Evolutionary conservation across 2,113 vertebrate species (phyloP), one percentile per base, ranked within the genome.

Genomic region (Mus spicilegus): DNA sequence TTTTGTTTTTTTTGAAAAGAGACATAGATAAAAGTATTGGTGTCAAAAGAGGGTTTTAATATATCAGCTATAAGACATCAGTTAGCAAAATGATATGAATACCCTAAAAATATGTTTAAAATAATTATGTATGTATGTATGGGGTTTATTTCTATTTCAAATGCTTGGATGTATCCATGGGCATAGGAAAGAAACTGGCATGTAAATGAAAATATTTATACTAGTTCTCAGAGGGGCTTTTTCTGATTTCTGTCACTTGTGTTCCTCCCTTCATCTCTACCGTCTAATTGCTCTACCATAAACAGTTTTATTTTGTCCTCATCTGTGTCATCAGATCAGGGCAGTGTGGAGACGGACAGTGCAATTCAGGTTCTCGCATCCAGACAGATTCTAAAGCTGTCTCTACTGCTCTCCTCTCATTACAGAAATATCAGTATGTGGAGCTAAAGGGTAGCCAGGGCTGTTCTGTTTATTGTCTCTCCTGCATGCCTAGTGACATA

Each of bases 271-370:
- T 33, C 36, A 42, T 82, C 49, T 94, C 0, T 54, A 49, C 90
- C 46, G 80, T 30, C 63, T 75, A 19, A 72, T 22, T 81, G 19
- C 69, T 95, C 58, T 56, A 14, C 2, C 19, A 42, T 51, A 30
- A 70, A 75, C 6, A 22, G 39, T 70, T 86, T 72, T 80, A 67
- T 84, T 87, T 51, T 93, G 39, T 89, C 89, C 49, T 87, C 26
- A 80, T 85, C 63, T 94, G 19, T 76, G 49, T 72, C 16, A 76
- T 76, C 49, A 54, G 20, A 28, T 90, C 70, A 2, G 10, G 9
- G 28, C 4, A 22, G 16, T 54, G 14, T 16, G 39, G 39, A 19
- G 10, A 87, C 20, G 70, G 49, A 77, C 61, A 63, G 9, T n/a
- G 16, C 0, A 33, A 14, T 39, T 19, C 22, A 49, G 77, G 49